A percentile compares a stretch with the other conserved stretches of the same genome.
These are phyloP conservation scores for Nysson spinosus DNA, from an alignment of 2,888 invertebrate species.

Conservation along the genomic window DNA sequence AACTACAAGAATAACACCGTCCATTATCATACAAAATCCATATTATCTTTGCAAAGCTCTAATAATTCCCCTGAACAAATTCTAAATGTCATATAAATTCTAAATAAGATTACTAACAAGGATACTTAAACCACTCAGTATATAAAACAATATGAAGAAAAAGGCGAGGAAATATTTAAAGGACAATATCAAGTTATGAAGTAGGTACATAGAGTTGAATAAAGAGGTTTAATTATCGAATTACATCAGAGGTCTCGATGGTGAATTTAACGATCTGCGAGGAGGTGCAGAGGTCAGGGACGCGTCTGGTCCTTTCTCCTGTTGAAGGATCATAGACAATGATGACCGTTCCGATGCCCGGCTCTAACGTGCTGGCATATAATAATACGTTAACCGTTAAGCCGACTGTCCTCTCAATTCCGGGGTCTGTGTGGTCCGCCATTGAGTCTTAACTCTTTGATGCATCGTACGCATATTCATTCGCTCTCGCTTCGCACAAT, in stretches of 20 bases:
- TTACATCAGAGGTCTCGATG: not conserved
- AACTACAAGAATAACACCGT: not conserved
- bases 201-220: no score
- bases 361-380: slow-evolving; percentile 50
- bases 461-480: slow-evolving; percentile 68
- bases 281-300: slow-evolving; percentile 28
- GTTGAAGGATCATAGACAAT: slow-evolving; percentile 48
- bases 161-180: no score
- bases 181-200: no score
- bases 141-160: no score
- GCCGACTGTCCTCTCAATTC: slow-evolving; percentile 66
- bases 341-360: slow-evolving; percentile 48
- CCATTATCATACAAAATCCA: no score
- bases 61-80: no score
- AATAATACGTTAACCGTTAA: slow-evolving; percentile 68
- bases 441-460: slow-evolving; percentile 70
- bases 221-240: slow-evolving; percentile 36
- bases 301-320: slow-evolving; percentile 9
- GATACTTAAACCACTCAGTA: no score
- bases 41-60: no score
- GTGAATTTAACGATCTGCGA: not conserved
- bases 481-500: slow-evolving; percentile 62
- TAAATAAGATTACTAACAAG: no score
- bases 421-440: slow-evolving; percentile 67
- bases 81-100: no score